Base-by-base conservation (phyloP, 2,797 vertebrate species). In the Thalassophryne amazonica region DNA sequence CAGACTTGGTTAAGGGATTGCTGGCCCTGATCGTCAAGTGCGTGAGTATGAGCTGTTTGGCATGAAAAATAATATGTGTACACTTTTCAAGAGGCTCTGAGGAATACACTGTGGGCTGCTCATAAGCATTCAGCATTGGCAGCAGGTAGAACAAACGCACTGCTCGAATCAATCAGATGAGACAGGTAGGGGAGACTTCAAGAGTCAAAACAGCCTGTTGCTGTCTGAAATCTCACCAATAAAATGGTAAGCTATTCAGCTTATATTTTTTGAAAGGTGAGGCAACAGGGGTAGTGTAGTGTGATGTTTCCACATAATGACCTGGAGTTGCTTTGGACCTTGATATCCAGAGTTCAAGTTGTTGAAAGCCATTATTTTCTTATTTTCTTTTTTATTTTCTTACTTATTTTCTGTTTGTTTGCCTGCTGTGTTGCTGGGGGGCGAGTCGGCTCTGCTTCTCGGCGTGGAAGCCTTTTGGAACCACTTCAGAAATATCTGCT, bases 101-200 rank as follows among this genome's bases (percentile, higher is more conserved):
- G 64, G 38, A 69, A 39, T 63, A 65, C 60, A 57, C 51, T 50
- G 23, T 25, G 35, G 24, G 58, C 78, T 75, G 78, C 59, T 84
- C 81, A 86, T 69, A 67, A 56, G 80, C 50, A 66, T 63, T 68
- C 69, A 43, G 41, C 68, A 78, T 80, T 86, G 83, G 72, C 75
- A 76, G 59, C 47, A 72, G 50, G 52, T 57, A 61, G 71, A 76
- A 78, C 53, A 70, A 70, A 79, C 76, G 46, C 39, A 1, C 40
- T 52, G 67, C 47, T 62, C 28, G 53, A 78, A 43, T 73, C 19
- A 32, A 71, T 79, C 14, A 1, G 22, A 78, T 41, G 61, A 55
- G 76, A 78, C 78, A 70, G 54, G 55, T 56, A 72, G 71, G 74
- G 66, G 72, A 64, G 48, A 52, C 60, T 45, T 63, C 11, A 53